phyloP scores from a whole-genome alignment of 2,113 vertebrate genomes.

The Panthera tigris region DNA sequence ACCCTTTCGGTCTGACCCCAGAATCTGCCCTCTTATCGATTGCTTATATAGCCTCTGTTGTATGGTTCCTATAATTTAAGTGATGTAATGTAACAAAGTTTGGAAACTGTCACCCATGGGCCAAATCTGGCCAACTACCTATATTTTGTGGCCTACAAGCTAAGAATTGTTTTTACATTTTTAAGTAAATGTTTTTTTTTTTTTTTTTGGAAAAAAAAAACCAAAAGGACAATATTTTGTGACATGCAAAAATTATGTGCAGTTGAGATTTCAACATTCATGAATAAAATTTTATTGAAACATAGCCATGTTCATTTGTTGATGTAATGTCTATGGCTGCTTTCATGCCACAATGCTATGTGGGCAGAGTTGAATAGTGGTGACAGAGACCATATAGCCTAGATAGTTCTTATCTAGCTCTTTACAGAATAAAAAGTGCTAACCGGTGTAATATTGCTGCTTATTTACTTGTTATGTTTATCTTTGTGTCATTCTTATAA shows the following conservation, averaged over 20 bases:
- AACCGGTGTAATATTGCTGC: neutral
- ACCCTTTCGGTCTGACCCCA: neutral
- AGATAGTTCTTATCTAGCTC: neutral
- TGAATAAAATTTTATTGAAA: neutral
- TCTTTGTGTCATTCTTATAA: neutral
- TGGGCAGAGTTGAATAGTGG: neutral
- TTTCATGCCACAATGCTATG: neutral
- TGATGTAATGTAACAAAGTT: neutral
- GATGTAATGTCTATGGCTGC: neutral
- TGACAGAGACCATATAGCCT: neutral
- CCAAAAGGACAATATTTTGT: neutral
- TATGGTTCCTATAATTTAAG: neutral
- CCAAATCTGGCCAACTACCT: neutral
- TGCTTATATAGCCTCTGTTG: neutral
- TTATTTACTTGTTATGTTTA: neutral
- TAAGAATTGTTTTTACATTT: neutral
- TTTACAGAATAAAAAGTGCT: neutral
- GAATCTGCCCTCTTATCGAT: neutral
- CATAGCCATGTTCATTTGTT: neutral
- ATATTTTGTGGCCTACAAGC: neutral
- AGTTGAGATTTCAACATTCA: neutral
- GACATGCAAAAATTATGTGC: neutral
- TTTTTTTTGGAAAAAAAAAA: neutral
- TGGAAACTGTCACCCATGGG: neutral
- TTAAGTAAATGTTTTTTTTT: neutral